Evolutionary conservation across 2,797 vertebrate species (phyloP), one percentile per base, ranked within the genome.

Genomic region (Remorina albescens): DNA sequence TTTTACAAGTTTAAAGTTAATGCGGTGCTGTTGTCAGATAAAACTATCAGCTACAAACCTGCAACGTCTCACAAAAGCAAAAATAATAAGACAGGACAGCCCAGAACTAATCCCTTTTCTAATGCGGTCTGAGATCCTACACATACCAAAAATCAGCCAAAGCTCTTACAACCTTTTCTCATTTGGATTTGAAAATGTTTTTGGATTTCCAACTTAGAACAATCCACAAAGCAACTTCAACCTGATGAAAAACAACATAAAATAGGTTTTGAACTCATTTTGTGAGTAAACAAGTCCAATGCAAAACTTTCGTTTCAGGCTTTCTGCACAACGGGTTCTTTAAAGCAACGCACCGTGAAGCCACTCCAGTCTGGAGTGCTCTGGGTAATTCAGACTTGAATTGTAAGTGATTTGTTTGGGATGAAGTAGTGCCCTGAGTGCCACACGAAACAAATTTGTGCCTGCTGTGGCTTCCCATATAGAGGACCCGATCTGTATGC

Each of bases 71-170:
- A 4, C 18, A 5, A 50, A 28, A 65, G 37, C 6, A 36, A 56
- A 55, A 50, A 55, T 56, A 63, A 49, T 30, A 28, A 42, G 15
- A 65, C n/a, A 16, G 18, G 23, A 34, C 9, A 25, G 53, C 57
- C 70, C 21, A 63, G 54, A 61, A 28, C 15, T 71, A 68, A 83
- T 55, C 63, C 46, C 10, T 6, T 6, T 51, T n/a, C 15, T 37
- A 28, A 60, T 34, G 18, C 11, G 0, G 19, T 64, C 36, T 60
- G 36, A 72, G 34, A 64, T 53, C 36, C 6, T n/a, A 53, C 46
- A 70, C 3, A 54, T 34, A 55, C 6, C 8, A 8, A 66, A 67
- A 37, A 59, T 67, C 68, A 42, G 25, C 30, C 63, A 49, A 64
- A 63, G 16, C 15, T 63, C 5, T 19, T n/a, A 1, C 21, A 66